These are phyloP conservation scores for Bucco capensis DNA, from an alignment of 2,113 vertebrate species.

Conservation along the genomic window DNA sequence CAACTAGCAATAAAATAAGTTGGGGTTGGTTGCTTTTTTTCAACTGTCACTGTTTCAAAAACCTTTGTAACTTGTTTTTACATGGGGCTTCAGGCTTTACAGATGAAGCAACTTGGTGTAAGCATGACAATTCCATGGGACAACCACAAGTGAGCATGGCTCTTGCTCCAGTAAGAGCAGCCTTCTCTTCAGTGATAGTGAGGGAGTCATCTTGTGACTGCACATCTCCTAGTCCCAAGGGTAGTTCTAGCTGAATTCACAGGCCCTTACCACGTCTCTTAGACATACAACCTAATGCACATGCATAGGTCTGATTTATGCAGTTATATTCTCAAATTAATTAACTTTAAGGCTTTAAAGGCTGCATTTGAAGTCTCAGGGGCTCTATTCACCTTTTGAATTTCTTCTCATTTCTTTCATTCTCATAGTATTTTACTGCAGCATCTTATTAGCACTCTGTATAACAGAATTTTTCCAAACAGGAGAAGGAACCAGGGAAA, in stretches of 20 bases:
- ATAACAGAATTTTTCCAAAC: background rate
- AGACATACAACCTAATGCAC: rapidly evolving
- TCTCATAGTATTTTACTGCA: background rate
- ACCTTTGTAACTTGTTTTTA: background rate
- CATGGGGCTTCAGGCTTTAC: background rate
- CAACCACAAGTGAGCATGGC: rapidly evolving
- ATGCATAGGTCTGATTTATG: background rate
- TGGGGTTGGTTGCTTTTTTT: background rate
- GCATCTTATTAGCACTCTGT: background rate
- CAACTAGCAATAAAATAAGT: background rate
- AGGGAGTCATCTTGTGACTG: background rate
- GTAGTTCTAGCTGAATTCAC: background rate
- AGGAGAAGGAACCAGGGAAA: background rate
- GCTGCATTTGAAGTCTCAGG: background rate
- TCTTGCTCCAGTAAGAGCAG: background rate
- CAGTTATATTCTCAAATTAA: background rate
- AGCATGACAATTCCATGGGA: background rate
- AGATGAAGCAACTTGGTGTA: background rate
- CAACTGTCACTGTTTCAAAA: background rate
- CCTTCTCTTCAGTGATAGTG: rapidly evolving
- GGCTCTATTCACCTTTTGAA: background rate
- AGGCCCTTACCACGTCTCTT: background rate
- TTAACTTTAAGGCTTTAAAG: background rate
- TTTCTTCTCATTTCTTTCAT: background rate
- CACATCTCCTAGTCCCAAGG: background rate